Evolutionary conservation across 1,140 invertebrate species (phyloP), one percentile per base, ranked within the genome.

Genomic region (Drosophila funebris): DNA sequence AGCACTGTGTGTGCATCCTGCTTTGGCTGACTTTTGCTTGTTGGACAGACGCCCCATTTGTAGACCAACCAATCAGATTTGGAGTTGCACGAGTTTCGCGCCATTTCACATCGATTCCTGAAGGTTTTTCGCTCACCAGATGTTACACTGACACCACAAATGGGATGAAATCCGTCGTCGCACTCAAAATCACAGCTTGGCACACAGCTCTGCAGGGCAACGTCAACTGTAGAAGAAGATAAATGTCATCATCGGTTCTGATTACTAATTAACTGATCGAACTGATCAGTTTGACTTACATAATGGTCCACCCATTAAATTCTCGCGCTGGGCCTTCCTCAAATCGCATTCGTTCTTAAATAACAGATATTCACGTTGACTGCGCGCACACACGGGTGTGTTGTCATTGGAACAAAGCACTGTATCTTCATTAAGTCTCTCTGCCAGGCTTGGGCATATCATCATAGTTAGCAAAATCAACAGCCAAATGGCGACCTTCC

Each of bases 271-370:
- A 18, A n/a, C n/a, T n/a, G n/a, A n/a, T n/a, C n/a, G n/a, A n/a
- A 8, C 6, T 8, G 3, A 9, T 6, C 8, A 6, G 24, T 16
- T 36, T 2, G 29, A 77, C 83, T 84, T 60, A 88, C 83, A 52
- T 1, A 88, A 24, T 1, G 82, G 83, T 3, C 39, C 69, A 11
- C 44, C 73, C 31, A 88, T 68, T 0, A 88, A 68, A 24, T 78
- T 83, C 29, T 68, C 64, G 0, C 69, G 64, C 33, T 89, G 83
- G 9, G 83, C 74, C 60, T 78, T 90, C 6, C 67, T 36, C 36
- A 90, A 39, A 20, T 90, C 72, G 14, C 88, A 90, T 29, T 88
- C 83, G 58, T 88, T 90, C 37, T 68, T 67, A 36, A 90, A 90
- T 2, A 90, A 9, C 18, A 90, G 57, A 67, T 78, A 81, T 36